Conservation (phyloP, 1,140 invertebrate species). For the Drosophila arawakana region DNA sequence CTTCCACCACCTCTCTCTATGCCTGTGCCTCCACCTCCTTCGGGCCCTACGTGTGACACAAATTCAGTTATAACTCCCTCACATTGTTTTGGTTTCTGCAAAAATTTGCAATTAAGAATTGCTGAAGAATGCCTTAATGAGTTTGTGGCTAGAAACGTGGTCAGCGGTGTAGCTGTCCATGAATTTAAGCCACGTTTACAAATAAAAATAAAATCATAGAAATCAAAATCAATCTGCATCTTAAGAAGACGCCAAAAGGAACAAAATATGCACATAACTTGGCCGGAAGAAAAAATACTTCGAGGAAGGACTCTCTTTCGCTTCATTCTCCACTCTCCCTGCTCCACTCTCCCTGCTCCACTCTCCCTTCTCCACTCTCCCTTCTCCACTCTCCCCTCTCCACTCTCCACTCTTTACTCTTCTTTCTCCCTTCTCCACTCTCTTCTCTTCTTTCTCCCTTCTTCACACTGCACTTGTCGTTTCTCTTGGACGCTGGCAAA, state of each 20-base stretch:
- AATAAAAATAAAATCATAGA: conserved; percentile 25
- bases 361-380: too few relatives aligned
- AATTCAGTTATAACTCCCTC: conserved; percentile 33
- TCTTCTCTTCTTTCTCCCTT: too few relatives aligned
- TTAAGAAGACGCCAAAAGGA: conserved; percentile 32
- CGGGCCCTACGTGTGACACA: conserved; percentile 38
- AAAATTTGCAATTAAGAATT: conserved; percentile 75
- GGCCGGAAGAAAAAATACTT: background rate
- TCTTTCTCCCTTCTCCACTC: too few relatives aligned
- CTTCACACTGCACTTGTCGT: conserved; percentile 38
- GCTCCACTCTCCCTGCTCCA: too few relatives aligned
- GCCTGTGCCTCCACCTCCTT: background rate
- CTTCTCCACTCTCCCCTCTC: too few relatives aligned
- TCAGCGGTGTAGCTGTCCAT: background rate
- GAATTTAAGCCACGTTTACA: conserved; percentile 16
- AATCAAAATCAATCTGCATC: conserved; percentile 73
- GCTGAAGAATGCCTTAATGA: conserved; percentile 42
- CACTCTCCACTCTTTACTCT: too few relatives aligned
- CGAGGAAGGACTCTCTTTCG: too few relatives aligned
- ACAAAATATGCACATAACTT: conserved; percentile 73
- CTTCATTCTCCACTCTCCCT: too few relatives aligned
- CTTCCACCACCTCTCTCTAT: background rate
- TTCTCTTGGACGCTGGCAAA: conserved; percentile 24
- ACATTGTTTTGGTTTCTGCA: conserved; percentile 43
- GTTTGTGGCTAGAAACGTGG: conserved; percentile 26